Base-by-base conservation (phyloP, 1,140 invertebrate genomes). In the Proales similis region DNA sequence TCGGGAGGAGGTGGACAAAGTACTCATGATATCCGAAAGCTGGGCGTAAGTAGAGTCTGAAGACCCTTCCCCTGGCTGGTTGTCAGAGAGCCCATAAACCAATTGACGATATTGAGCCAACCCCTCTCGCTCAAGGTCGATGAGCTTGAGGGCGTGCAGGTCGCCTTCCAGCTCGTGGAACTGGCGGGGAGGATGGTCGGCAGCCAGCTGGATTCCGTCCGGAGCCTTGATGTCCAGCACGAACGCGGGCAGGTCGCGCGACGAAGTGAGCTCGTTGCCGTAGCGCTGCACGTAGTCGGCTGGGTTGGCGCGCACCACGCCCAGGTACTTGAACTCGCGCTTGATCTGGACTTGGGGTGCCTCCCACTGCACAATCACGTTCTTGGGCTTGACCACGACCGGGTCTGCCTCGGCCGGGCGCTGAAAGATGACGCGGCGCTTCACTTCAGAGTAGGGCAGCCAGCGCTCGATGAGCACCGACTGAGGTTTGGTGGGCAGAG, bases 401-500 rank as follows among this genome's bases (percentile, higher is more conserved):
- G 5, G 27, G 4, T 30, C 19, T 1, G 27, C 12, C 19, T 14
- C 9, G 17, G 17, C 27, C 20, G 53, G n/a, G n/a, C 20, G 17
- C 26, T 61, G 3, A 43, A 45, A 29, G 33, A 61, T 26, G 36
- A 61, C 53, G 4, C 14, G 36, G 45, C 39, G 20, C 33, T 61
- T 45, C 27, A 27, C 6, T 17, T 22, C n/a, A 45, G 9, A 4
- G 24, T 61, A 61, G 1, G 53, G 38, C 9, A 61, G n/a, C 53
- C 53, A 61, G 12, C 38, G 26, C 24, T 61, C 53, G 24, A 61
- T 61, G 12, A 61, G 45, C 5, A 61, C 20, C 6, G 22, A 14
- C 33, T 46, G 53, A 2, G 53, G 53, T 45, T 61, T 61, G 7
- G 5, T 33, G 20, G 53, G 53, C 12, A 61, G n/a, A 14, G 53